Evolutionary conservation across 2,113 vertebrate genomes (phyloP).

Genomic region (Hypanus sabinus): DNA sequence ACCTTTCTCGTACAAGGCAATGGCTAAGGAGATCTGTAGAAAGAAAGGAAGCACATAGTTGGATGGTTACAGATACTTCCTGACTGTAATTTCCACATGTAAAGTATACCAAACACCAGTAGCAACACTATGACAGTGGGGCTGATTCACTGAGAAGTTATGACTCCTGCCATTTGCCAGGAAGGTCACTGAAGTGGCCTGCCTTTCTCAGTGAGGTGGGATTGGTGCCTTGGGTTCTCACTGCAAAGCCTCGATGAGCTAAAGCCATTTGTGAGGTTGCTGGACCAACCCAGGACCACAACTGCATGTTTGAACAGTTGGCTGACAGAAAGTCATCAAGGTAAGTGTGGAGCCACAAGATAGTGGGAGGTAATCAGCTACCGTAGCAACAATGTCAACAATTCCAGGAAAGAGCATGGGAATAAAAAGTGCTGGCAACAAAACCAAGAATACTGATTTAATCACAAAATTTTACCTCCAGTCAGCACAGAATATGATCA

Average conservation of each 20-base stretch:
- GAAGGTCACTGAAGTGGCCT: neutral
- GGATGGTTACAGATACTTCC: neutral
- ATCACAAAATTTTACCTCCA: neutral
- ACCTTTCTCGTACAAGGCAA: constrained; percentile 64
- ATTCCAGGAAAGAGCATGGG: neutral
- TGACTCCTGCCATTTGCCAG: neutral
- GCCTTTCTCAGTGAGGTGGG: neutral
- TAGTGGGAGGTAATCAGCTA: neutral
- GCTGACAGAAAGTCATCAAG: neutral
- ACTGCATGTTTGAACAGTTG: neutral
- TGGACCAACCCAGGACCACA: neutral
- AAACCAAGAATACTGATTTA: neutral
- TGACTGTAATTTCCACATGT: neutral
- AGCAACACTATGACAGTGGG: neutral
- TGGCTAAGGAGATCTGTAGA: constrained; percentile 55
- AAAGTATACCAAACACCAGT: too few relatives aligned
- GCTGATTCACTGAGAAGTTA: neutral
- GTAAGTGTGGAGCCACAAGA: neutral
- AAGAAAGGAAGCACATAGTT: constrained; percentile 6
- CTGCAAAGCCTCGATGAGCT: neutral
- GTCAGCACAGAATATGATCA: neutral
- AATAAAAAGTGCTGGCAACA: neutral
- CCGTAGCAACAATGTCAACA: neutral
- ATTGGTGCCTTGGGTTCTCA: neutral
- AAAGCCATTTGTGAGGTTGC: neutral